Evolutionary conservation across 2,888 invertebrate genomes (phyloP).

Genomic region (Pollenia amentaria): DNA sequence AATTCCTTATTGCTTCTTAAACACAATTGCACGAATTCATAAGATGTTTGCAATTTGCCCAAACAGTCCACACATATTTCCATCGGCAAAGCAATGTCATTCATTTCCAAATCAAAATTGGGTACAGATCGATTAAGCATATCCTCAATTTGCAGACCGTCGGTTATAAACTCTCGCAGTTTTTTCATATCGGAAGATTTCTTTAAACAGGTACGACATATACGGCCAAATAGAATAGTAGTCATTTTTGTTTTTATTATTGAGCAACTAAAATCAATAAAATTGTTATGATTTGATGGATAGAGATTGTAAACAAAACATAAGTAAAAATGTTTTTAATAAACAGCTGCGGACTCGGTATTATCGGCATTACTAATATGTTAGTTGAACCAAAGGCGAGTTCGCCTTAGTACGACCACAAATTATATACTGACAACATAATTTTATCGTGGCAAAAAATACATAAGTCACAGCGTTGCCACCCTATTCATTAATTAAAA

Average conservation of each 20-base stretch:
- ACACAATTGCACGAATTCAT: slow-evolving; percentile 57
- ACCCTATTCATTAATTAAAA: no score
- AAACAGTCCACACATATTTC: slow-evolving; percentile 67
- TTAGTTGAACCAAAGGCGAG: no score
- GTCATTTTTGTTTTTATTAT: slow-evolving; percentile 50
- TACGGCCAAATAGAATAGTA: slow-evolving; percentile 65
- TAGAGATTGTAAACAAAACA: slow-evolving; percentile 34
- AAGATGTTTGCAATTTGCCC: slow-evolving; percentile 35
- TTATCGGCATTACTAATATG: slow-evolving; percentile 6
- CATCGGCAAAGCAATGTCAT: slow-evolving; percentile 56
- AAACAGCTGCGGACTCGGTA: slow-evolving; percentile 34
- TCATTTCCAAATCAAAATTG: slow-evolving; percentile 54
- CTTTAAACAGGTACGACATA: slow-evolving; percentile 69
- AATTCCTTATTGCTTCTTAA: slow-evolving; percentile 54
- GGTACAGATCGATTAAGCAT: slow-evolving; percentile 64
- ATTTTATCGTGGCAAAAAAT: no score
- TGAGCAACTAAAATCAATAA: not conserved
- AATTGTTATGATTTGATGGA: not conserved
- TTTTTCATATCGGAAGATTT: slow-evolving; percentile 63
- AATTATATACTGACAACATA: no score
- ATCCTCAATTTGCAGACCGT: slow-evolving; percentile 51
- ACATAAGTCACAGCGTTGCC: no score
- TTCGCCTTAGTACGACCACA: no score
- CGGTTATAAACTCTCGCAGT: slow-evolving; percentile 39
- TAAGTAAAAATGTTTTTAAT: not conserved